Base-by-base conservation (phyloP, 2,888 invertebrate species). In the Idaea aversata region DNA sequence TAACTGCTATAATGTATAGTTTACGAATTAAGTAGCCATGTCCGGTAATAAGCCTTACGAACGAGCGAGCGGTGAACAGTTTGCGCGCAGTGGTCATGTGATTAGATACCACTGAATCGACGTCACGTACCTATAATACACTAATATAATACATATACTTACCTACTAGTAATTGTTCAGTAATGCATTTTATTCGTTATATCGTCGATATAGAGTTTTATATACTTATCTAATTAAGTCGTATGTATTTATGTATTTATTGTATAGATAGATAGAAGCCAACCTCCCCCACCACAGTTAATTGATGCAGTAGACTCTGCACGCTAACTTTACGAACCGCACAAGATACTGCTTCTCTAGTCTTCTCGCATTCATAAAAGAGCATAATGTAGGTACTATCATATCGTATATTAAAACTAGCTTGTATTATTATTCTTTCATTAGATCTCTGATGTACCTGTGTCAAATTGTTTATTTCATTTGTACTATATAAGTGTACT, bases 371-470 rank as follows among this genome's bases (percentile, higher is more conserved):
- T 88, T 88, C 88, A 85, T 83, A 85, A 88, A 86, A 88, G 90
- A 87, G 92, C 92, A 93, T 92, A 92, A 93, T 93, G 87, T 25
- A 25, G 25, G 25, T 87, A 86, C 85, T 82, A 86, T 88, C 88
- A 90, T 91, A 91, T 92, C 91, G 91, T 92, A 88, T 84, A 85
- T 88, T 67, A 80, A 87, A 85, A 85, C 85, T 92, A 92, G 92
- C 91, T 88, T 87, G 84, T 91, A 92, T 92, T 92, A 93, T 91
- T 90, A 93, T 91, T 90, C 85, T 91, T 91, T 91, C 89, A 90
- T 90, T 92, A 92, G 93, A 93, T 93, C 93, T 92, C 92, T 92
- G 89, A 91, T 90, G 93, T 93, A 93, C 93, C 93, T 92, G 92
- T 88, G 88, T 90, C 83, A 88, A 90, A 88, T 90, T 87, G 87